Evolutionary conservation across 2,888 invertebrate genomes (phyloP).

Genomic region (Sminthurides aquaticus): DNA sequence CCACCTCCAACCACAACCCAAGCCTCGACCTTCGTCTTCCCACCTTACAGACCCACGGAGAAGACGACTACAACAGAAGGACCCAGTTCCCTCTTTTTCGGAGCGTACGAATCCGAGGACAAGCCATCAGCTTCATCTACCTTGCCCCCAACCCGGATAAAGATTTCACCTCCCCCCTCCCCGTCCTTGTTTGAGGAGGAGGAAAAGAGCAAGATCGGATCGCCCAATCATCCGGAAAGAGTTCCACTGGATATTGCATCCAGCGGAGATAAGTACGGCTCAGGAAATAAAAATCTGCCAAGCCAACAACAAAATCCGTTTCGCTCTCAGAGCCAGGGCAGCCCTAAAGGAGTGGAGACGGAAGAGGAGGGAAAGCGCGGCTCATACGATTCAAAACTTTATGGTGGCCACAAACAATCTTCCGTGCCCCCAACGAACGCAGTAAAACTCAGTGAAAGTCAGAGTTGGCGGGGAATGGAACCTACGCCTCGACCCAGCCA

Average conservation of each 20-base stretch:
- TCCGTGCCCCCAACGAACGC: background rate
- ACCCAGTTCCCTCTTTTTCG: too few species aligned
- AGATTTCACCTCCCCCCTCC: background rate
- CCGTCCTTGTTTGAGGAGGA: background rate
- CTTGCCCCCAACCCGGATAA: too few species aligned
- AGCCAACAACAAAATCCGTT: background rate
- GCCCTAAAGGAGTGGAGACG: background rate
- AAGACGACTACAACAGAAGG: too few species aligned
- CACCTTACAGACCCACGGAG: background rate
- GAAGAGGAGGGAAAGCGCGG: background rate
- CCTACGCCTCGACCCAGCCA: background rate
- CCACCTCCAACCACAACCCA: background rate
- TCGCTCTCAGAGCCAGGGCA: background rate
- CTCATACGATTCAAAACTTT: background rate
- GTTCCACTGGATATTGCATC: background rate
- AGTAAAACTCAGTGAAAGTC: too few species aligned
- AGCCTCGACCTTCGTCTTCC: background rate
- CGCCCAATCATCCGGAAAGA: background rate
- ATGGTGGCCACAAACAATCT: background rate
- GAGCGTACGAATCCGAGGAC: too few species aligned
- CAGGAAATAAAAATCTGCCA: too few species aligned
- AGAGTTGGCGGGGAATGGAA: background rate
- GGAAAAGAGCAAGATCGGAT: background rate
- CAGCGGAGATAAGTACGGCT: background rate
- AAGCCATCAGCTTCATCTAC: too few species aligned